Evolutionary conservation across 2,797 vertebrate genomes (phyloP).

Genomic region (Iguana delicatissima): DNA sequence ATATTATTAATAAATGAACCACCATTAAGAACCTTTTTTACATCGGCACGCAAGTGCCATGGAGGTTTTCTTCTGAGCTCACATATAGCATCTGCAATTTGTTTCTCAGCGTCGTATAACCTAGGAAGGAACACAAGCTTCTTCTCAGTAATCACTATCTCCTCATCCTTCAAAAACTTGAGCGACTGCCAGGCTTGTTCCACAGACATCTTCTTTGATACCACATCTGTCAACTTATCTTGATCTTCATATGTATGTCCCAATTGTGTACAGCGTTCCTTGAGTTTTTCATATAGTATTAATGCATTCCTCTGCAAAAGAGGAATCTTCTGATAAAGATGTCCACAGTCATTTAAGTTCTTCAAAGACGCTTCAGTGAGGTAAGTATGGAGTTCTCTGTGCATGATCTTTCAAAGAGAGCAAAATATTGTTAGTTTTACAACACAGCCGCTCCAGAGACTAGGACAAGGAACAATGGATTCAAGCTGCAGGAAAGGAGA

Average conservation of each 20-base stretch:
- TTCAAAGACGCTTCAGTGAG: slow-evolving; percentile 81
- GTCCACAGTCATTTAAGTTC: slow-evolving; percentile 72
- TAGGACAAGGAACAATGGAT: too few species aligned
- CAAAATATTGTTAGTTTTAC: neutral
- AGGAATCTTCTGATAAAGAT: slow-evolving; percentile 78
- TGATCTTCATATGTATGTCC: slow-evolving; percentile 84
- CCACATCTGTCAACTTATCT: slow-evolving; percentile 60
- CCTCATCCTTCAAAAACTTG: slow-evolving; percentile 79
- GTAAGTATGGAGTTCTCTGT: slow-evolving; percentile 76
- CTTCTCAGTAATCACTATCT: slow-evolving; percentile 76
- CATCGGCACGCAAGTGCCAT: slow-evolving; percentile 77
- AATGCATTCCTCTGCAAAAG: slow-evolving; percentile 80
- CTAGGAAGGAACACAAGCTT: slow-evolving; percentile 75
- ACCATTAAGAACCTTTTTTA: slow-evolving; percentile 72
- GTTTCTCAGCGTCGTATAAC: slow-evolving; percentile 81
- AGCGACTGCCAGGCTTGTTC: slow-evolving; percentile 77
- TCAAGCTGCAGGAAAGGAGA: too few species aligned
- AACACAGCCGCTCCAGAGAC: neutral
- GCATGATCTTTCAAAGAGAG: slow-evolving; percentile 76
- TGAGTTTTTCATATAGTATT: slow-evolving; percentile 80
- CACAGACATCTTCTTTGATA: slow-evolving; percentile 65
- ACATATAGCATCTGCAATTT: slow-evolving; percentile 77
- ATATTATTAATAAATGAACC: neutral
- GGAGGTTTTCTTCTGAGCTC: slow-evolving; percentile 64
- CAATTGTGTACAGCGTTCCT: slow-evolving; percentile 73